Conservation (phyloP, 2,797 vertebrate species). For the Oreortyx pictus region DNA sequence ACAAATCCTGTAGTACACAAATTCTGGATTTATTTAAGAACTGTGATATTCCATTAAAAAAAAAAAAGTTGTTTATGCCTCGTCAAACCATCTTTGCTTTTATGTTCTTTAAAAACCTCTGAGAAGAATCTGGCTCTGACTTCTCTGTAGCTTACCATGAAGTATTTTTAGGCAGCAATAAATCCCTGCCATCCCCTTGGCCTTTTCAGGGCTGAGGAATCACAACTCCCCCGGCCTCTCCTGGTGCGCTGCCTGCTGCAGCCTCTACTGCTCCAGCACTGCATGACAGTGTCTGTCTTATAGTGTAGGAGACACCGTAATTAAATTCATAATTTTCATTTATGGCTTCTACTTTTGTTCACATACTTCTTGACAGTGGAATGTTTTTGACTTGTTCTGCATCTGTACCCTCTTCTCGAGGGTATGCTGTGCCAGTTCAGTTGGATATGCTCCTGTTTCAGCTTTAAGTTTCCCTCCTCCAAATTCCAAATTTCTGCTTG, state of each 20-base stretch:
- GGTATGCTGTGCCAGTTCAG: background rate
- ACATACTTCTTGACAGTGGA: background rate
- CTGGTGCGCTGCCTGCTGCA: background rate
- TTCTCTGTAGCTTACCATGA: background rate
- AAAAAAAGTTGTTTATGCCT: background rate
- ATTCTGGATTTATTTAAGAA: background rate
- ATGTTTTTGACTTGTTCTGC: background rate
- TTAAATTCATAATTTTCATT: background rate
- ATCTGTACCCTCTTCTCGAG: background rate
- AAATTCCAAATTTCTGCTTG: background rate
- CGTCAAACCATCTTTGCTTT: background rate
- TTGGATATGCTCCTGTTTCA: background rate
- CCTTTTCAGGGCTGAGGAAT: background rate
- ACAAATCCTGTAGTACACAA: background rate
- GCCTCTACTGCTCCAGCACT: background rate
- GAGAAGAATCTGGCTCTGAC: background rate
- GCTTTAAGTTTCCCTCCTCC: background rate
- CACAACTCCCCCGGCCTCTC: background rate
- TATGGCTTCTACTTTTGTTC: background rate
- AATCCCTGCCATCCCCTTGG: background rate
- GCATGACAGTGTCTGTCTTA: background rate
- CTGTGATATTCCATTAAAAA: background rate
- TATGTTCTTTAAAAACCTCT: background rate
- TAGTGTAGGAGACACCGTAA: background rate
- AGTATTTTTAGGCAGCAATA: background rate